Evolutionary conservation across 2,888 invertebrate genomes (phyloP).

Genomic region (Psylliodes chrysocephalus): DNA sequence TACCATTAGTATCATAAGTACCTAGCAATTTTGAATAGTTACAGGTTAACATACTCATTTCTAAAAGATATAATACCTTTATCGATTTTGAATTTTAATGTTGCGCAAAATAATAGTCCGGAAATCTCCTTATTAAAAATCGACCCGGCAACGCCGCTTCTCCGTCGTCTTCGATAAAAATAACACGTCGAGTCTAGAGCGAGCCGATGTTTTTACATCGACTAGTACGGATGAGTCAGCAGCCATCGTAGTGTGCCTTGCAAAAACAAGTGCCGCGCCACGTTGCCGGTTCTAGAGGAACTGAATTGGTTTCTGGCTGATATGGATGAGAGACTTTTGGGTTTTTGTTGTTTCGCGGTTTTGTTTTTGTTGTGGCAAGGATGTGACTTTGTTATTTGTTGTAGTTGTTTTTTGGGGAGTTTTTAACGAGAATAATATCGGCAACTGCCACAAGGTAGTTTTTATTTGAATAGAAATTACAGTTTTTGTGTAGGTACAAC

Average conservation of each 20-base stretch:
- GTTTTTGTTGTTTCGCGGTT: background rate
- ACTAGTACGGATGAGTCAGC: constrained; percentile 63
- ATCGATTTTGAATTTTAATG: too few species aligned
- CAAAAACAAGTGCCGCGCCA: constrained; percentile 54
- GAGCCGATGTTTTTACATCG: constrained; percentile 56
- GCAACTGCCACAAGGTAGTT: too few species aligned
- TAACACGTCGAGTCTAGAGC: constrained; percentile 36
- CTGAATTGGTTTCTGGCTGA: constrained; percentile 24
- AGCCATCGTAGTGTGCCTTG: constrained; percentile 55
- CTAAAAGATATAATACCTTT: too few species aligned
- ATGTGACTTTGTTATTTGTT: background rate
- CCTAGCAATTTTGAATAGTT: too few species aligned
- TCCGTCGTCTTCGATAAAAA: constrained; percentile 39
- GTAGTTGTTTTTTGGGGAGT: background rate
- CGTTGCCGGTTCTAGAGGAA: constrained; percentile 28
- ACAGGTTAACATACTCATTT: too few species aligned
- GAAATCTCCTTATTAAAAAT: background rate
- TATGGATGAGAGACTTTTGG: constrained; percentile 9
- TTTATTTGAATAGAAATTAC: too few species aligned
- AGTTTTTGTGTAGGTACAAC: too few species aligned
- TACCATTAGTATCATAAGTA: too few species aligned
- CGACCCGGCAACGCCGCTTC: background rate
- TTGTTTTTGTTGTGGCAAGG: constrained; percentile 2
- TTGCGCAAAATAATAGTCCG: background rate
- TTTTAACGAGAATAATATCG: too few species aligned